phyloP scores from a whole-genome alignment of 2,888 invertebrate genomes.

The Mesochorus sp. region DNA sequence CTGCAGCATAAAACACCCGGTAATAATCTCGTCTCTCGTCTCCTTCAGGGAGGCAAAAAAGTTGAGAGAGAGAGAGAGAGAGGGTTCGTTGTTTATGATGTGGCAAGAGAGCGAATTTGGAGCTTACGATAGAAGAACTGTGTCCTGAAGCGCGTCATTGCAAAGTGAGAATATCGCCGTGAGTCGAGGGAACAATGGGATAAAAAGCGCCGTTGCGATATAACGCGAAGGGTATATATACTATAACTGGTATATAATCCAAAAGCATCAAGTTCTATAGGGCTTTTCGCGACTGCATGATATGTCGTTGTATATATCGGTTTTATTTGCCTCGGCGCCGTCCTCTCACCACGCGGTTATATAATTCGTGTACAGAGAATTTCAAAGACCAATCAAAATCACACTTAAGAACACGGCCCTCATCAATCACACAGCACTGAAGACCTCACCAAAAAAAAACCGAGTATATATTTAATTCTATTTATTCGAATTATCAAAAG shows the following conservation, averaged over 20 bases:
- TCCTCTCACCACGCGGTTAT: constrained; percentile 18
- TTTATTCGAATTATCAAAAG: no score
- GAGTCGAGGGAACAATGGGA: constrained; percentile 55
- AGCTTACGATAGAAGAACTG: constrained; percentile 45
- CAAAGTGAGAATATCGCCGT: constrained; percentile 52
- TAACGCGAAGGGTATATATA: constrained; percentile 46
- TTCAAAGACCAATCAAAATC: no score
- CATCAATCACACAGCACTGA: no score
- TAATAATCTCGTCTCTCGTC: constrained; percentile 40
- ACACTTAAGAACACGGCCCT: no score
- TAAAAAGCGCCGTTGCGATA: constrained; percentile 52
- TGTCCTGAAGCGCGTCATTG: constrained; percentile 46
- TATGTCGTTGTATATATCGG: constrained; percentile 33
- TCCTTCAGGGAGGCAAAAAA: constrained; percentile 25
- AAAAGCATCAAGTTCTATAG: constrained; percentile 20
- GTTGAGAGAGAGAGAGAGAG: constrained; percentile 34
- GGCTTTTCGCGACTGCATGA: background rate
- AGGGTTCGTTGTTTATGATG: constrained; percentile 44
- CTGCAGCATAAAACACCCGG: constrained; percentile 51
- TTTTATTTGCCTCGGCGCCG: constrained; percentile 56
- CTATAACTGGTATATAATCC: no score
- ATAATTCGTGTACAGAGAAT: no score
- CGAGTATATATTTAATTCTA: no score
- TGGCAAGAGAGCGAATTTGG: constrained; percentile 16
- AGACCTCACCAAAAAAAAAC: no score